phyloP scores from a whole-genome alignment of 2,113 vertebrate genomes.

The Gasterosteus aculeatus region DNA sequence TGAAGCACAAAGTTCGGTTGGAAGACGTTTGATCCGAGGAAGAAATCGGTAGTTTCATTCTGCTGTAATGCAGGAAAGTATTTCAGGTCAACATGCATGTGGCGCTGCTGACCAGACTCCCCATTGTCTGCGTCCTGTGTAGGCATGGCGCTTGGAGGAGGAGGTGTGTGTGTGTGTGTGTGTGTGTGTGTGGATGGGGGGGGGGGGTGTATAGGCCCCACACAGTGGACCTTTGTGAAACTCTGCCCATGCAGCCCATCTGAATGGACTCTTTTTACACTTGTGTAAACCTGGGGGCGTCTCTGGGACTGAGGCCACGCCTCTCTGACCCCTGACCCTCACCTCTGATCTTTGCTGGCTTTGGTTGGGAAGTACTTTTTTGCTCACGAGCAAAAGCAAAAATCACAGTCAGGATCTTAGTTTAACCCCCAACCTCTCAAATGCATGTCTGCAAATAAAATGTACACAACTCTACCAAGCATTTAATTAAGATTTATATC shows the following conservation, averaged over 20 bases:
- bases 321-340: slow-evolving; percentile 76
- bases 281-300: slow-evolving; percentile 83
- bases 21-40: background rate
- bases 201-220: slow-evolving; percentile 61
- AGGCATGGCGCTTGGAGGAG: slow-evolving; percentile 50
- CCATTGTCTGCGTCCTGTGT: slow-evolving; percentile 68
- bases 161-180: slow-evolving; percentile 38
- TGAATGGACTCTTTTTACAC: slow-evolving; percentile 85
- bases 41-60: background rate
- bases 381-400: slow-evolving; percentile 46
- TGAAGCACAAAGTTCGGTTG: background rate
- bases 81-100: slow-evolving; percentile 63
- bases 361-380: slow-evolving; percentile 71
- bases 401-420: slow-evolving; percentile 38
- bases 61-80: slow-evolving; percentile 25
- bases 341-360: slow-evolving; percentile 81
- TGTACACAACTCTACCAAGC: background rate
- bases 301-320: slow-evolving; percentile 70
- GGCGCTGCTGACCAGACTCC: slow-evolving; percentile 57
- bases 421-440: slow-evolving; percentile 1
- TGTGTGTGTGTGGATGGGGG: slow-evolving; percentile 1
- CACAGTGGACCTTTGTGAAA: slow-evolving; percentile 83
- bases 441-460: background rate
- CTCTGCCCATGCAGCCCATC: slow-evolving; percentile 68
- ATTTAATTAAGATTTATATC: background rate